phyloP scores from a whole-genome alignment of 23 tunicate species.

The Styela plicata region DNA sequence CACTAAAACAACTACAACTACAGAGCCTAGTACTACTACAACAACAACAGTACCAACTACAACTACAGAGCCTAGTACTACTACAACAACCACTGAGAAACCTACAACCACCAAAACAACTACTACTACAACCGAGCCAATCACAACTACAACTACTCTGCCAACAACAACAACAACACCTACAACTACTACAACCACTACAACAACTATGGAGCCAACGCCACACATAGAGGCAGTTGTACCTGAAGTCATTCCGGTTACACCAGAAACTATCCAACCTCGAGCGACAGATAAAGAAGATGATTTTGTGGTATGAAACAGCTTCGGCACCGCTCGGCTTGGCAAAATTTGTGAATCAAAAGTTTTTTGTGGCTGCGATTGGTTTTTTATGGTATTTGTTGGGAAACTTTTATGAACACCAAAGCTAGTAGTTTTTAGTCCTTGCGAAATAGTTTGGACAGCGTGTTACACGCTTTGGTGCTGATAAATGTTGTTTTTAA shows the following conservation, averaged over 20 bases:
- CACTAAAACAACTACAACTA: constrained; percentile 6
- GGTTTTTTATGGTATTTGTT: too few relatives aligned
- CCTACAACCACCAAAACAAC: not conserved
- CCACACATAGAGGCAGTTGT: not conserved
- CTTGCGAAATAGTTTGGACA: too few relatives aligned
- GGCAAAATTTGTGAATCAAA: not conserved
- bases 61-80: not conserved
- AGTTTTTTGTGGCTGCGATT: too few relatives aligned
- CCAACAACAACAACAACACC: not conserved
- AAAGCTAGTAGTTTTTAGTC: too few relatives aligned
- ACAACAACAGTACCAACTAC: not conserved
- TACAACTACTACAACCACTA: not conserved
- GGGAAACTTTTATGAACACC: too few relatives aligned
- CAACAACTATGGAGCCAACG: not conserved
- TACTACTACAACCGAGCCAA: not conserved
- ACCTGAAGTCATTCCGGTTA: not conserved
- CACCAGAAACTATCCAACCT: not conserved
- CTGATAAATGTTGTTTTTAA: too few relatives aligned
- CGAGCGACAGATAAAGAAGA: not conserved
- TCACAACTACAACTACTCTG: not conserved
- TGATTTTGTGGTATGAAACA: not conserved
- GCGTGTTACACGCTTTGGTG: too few relatives aligned
- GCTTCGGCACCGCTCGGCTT: not conserved
- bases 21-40: not conserved
- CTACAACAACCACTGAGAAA: not conserved